phyloP scores from a whole-genome alignment of 2,797 vertebrate species.

The Sebastes oblongus region DNA sequence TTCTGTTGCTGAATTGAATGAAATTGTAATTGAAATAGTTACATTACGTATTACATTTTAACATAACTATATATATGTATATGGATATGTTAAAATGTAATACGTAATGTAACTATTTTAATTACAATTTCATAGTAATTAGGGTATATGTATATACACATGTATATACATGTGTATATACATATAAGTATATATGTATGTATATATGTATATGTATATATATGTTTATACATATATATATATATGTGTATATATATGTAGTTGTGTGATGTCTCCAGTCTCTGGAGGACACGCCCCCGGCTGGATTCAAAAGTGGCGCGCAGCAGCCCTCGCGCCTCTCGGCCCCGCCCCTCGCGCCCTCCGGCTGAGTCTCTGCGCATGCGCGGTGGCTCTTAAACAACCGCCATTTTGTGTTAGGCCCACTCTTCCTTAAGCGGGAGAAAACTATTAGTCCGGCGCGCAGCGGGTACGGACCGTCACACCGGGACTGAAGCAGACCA shows the following conservation, averaged over 20 bases:
- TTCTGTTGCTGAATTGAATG: too few species aligned
- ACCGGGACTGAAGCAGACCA: constrained; percentile 21
- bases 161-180: too few species aligned
- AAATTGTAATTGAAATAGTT: neutral
- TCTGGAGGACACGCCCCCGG: constrained; percentile 47
- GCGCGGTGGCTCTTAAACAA: constrained; percentile 70
- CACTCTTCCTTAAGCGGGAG: constrained; percentile 77
- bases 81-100: too few species aligned
- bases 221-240: too few species aligned
- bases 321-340: neutral
- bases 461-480: constrained; percentile 52
- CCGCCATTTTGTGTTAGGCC: constrained; percentile 97
- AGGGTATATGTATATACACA: too few species aligned
- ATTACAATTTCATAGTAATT: too few species aligned
- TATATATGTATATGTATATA: too few species aligned
- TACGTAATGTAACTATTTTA: too few species aligned
- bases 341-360: constrained; percentile 54
- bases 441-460: constrained; percentile 68
- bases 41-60: neutral
- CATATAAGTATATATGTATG: too few species aligned
- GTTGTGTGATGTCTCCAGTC: rapidly evolving
- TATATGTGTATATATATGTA: too few species aligned
- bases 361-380: constrained; percentile 78
- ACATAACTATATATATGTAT: neutral
- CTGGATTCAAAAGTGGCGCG: constrained; percentile 77